Evolutionary conservation across 2,888 invertebrate species (phyloP), one percentile per base, ranked within the genome.

Genomic region (Anticlea derivata): DNA sequence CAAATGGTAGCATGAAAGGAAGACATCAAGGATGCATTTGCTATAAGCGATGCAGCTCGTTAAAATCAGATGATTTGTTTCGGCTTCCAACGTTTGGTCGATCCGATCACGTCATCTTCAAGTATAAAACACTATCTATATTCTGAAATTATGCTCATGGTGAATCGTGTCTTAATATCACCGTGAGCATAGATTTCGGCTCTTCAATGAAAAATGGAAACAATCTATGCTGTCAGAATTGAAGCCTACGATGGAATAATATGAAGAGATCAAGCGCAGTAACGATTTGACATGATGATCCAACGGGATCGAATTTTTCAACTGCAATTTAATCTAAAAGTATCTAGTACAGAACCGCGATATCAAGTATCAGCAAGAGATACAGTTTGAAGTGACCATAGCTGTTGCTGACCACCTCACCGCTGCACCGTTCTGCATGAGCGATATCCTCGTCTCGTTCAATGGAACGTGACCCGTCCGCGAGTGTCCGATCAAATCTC

Each of bases 391-490:
- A 50, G 48, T 60, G 48, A 50, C 20, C 39, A 46, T 44, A 58
- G 51, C 56, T 56, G 61, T 45, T 50, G 61, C 51, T 61, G 62
- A 46, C 41, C 58, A 49, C 58, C 63, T 58, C 57, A 47, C 58
- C 62, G 58, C 58, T n/a, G n/a, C n/a, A n/a, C 57, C 71, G 86
- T 85, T 81, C 74, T 77, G 86, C 86, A 76, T 81, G 80, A 82
- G 61, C 65, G 75, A 61, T 69, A 80, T 78, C 85, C 80, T 82
- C 78, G 82, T 61, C 71, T 76, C 57, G 73, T 67, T 78, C 85
- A 84, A 73, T 78, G 73, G 73, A 75, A 80, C 86, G 87, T 87
- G 83, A 87, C 82, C 67, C 61, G 69, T 67, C 66, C 73, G 74
- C 71, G 60, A 80, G 77, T 75, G 75, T 75, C 75, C 77, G 73